These are phyloP conservation scores for Xiphophorus hellerii DNA, from an alignment of 2,113 vertebrate genomes.

Conservation along the genomic window DNA sequence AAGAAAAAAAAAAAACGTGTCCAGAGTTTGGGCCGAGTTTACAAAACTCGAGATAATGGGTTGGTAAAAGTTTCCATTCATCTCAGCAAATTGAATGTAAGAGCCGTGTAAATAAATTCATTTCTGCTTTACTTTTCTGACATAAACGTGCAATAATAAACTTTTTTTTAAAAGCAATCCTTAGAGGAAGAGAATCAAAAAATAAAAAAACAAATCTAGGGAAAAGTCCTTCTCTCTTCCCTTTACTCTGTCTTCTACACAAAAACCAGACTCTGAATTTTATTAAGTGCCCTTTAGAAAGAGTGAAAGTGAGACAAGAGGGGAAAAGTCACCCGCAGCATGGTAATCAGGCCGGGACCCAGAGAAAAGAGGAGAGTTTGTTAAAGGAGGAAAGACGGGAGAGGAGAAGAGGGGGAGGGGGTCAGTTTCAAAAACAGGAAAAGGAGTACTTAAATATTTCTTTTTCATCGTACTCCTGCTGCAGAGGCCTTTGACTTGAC, in stretches of 20 bases:
- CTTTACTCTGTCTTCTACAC: conserved; percentile 6
- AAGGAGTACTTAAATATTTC: neutral
- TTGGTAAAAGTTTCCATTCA: neutral
- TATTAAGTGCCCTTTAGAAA: conserved; percentile 76
- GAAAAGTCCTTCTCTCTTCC: conserved; percentile 67
- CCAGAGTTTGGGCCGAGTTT: neutral
- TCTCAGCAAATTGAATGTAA: neutral
- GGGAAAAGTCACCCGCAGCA: conserved; percentile 77
- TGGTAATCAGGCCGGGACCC: conserved; percentile 79
- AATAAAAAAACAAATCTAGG: conserved; percentile 64
- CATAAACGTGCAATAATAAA: conserved; percentile 66
- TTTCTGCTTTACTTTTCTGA: conserved; percentile 71
- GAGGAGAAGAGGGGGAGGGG: neutral
- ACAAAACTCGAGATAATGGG: too few relatives aligned
- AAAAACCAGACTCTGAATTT: conserved; percentile 67
- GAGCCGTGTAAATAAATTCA: neutral
- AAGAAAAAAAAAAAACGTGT: neutral
- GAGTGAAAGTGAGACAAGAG: conserved; percentile 70
- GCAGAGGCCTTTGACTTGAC: neutral
- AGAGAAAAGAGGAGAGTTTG: conserved; percentile 66
- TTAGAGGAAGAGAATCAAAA: conserved; percentile 75
- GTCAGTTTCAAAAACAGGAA: conserved; percentile 27
- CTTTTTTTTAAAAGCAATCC: conserved; percentile 85
- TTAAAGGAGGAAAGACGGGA: conserved; percentile 65
- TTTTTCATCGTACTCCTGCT: neutral